Evolutionary conservation across 1,140 invertebrate genomes (phyloP).

Genomic region (Drosophila nannoptera): DNA sequence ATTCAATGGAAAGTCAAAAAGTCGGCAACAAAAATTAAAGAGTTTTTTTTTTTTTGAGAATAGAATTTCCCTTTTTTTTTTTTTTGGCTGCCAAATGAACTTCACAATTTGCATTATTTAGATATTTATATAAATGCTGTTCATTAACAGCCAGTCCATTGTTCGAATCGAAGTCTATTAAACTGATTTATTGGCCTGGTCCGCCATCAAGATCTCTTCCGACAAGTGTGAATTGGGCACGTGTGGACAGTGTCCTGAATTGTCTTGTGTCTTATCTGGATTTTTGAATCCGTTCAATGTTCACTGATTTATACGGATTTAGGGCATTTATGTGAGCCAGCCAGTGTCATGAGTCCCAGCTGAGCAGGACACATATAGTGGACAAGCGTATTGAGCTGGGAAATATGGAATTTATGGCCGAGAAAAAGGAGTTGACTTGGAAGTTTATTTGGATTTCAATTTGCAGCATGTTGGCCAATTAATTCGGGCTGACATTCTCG

Average conservation of each 20-base stretch:
- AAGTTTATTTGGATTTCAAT: conserved; percentile 23
- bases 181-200: conserved; percentile 22
- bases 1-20: too few species aligned
- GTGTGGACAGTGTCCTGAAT: neutral
- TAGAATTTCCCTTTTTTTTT: too few species aligned
- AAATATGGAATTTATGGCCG: conserved; percentile 11
- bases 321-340: neutral
- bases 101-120: too few species aligned
- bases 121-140: too few species aligned
- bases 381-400: neutral
- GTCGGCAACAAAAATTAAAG: too few species aligned
- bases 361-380: conserved; percentile 3
- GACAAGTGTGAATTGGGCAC: neutral
- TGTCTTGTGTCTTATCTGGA: conserved; percentile 15
- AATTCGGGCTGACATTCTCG: conserved; percentile 8
- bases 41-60: too few species aligned
- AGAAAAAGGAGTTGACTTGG: conserved; percentile 12
- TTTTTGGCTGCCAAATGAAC: too few species aligned
- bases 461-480: conserved; percentile 28
- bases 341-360: conserved; percentile 11
- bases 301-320: conserved; percentile 20
- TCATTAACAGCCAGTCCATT: too few species aligned
- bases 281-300: conserved; percentile 9
- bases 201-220: neutral
- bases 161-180: conserved; percentile 12